Evolutionary conservation across 2,113 vertebrate genomes (phyloP), one percentile per base, ranked within the genome.

Genomic region (Rhinogobius similis): DNA sequence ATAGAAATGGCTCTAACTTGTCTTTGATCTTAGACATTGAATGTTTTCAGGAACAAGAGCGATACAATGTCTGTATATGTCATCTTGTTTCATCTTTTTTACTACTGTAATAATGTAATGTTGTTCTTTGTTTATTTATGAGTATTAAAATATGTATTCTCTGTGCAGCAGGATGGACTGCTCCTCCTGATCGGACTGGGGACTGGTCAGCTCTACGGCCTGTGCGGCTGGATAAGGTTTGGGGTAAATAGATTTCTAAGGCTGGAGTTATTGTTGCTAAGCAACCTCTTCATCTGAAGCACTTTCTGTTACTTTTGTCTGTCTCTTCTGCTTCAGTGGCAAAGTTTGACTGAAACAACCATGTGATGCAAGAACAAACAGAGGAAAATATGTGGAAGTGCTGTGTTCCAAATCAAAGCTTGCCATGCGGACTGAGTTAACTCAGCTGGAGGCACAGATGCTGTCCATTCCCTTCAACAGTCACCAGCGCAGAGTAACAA

Each of bases 381-480:
- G 4, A 23, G 38, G n/a, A n/a, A 41, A 71, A 81, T 75, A 53
- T 26, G 71, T 53, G 71, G 48, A 65, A 74, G 75, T 78, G 68
- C 75, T 76, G 58, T 87, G 27, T 21, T 70, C 68, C 73, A 78
- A 85, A 83, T 79, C 46, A 79, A 76, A 44, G 18, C 75, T 65
- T 63, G 68, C 81, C 82, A 82, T 81, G 78, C 73, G 73, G 68
- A n/a, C 76, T 48, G 75, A 80, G 70, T 81, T 81, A 80, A 58
- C 84, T 82, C 82, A 78, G 86, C 81, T 77, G 75, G 80, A 39
- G 13, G 77, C 68, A 69, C 79, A 76, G 76, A 81, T 79, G 83
- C 72, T 62, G 23, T 66, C 39, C 58, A 48, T 80, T 87, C 67
- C 67, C 48, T 72, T 68, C 50, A 68, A 67, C 5, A 2, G 56